Evolutionary conservation across 2,888 invertebrate species (phyloP).

Genomic region (Allygus modestus): DNA sequence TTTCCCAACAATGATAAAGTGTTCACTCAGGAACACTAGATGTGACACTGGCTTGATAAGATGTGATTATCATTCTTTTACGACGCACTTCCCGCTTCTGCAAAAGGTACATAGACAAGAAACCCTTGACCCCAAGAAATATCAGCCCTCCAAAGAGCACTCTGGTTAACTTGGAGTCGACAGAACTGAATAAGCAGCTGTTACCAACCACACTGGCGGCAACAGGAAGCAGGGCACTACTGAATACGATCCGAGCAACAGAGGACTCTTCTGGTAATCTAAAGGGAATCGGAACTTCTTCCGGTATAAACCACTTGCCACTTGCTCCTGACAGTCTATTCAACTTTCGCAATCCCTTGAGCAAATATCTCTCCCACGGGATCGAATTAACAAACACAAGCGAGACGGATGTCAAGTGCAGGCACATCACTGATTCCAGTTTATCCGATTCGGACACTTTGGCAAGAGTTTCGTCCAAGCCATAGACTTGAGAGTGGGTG

Average conservation of each 20-base stretch:
- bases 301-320: background rate
- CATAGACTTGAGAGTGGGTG: background rate
- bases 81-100: slow-evolving; percentile 3
- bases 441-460: background rate
- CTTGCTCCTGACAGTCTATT: background rate
- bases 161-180: background rate
- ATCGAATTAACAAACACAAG: background rate
- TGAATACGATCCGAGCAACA: background rate
- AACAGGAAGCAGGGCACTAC: background rate
- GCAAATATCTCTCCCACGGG: background rate
- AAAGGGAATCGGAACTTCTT: background rate
- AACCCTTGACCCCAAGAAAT: background rate
- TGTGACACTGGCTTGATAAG: background rate
- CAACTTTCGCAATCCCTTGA: background rate
- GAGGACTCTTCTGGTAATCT: background rate
- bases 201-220: background rate
- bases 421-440: background rate
- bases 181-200: background rate
- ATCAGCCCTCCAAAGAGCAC: background rate
- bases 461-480: background rate
- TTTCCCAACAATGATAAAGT: too few species aligned
- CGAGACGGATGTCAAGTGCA: background rate
- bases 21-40: too few species aligned
- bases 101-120: background rate
- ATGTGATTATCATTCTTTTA: background rate